These are phyloP conservation scores for Cataglyphis hispanica DNA, from an alignment of 1,140 invertebrate species.

Conservation along the genomic window DNA sequence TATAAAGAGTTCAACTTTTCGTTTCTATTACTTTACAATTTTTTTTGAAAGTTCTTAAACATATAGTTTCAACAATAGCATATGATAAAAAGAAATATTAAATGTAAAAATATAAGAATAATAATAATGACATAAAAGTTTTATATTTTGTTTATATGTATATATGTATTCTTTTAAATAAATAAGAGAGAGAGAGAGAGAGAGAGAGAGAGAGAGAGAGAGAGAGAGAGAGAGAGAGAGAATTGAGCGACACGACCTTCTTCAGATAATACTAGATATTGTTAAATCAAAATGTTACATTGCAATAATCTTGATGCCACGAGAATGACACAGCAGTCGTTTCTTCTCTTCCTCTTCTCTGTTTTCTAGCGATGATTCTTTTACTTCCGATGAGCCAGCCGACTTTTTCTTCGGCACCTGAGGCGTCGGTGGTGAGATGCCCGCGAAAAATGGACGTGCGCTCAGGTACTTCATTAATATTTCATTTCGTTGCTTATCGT, in stretches of 20 bases:
- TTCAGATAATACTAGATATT: neutral
- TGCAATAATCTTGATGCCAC: neutral
- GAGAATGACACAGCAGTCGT: neutral
- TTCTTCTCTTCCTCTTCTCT: conserved; percentile 59
- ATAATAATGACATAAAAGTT: neutral
- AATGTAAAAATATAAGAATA: neutral
- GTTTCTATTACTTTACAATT: neutral
- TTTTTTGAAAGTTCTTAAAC: neutral
- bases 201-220: no score
- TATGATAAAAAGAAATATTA: neutral
- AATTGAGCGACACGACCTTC: neutral
- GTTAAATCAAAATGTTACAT: neutral
- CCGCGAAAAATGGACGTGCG: conserved; percentile 76
- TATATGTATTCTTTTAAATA: neutral
- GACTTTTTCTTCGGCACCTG: conserved; percentile 73
- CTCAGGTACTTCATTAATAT: conserved; percentile 85
- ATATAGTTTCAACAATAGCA: neutral
- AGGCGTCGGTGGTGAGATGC: conserved; percentile 74
- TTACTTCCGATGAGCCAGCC: conserved; percentile 46
- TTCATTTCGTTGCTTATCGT: conserved; percentile 87
- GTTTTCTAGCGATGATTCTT: conserved; percentile 35
- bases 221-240: no score
- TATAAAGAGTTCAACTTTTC: neutral
- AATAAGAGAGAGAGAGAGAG: no score
- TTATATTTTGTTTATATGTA: neutral